A percentile compares a stretch with the other conserved stretches of the same genome.
Evolutionary conservation across 1,140 invertebrate species (phyloP).

Genomic region (Ptiloglossa arizonensis): DNA sequence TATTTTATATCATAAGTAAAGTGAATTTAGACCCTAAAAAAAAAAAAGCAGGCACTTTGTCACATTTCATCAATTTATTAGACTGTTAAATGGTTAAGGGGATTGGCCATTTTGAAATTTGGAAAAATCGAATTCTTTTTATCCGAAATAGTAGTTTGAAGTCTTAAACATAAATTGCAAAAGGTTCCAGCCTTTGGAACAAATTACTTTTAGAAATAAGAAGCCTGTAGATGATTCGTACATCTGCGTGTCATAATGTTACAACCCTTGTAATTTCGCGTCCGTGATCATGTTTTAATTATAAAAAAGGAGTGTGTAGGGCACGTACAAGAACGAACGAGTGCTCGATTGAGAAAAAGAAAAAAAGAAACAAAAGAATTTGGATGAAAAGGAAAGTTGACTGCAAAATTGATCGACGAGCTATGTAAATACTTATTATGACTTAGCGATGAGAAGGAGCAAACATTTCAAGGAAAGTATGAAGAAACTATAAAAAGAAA

Average conservation of each 20-base stretch:
- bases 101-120: background rate
- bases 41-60: no score
- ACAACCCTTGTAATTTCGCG: background rate
- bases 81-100: no score
- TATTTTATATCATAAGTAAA: no score
- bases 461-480: constrained; percentile 50
- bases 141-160: background rate
- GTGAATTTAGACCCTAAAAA: no score
- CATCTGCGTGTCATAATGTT: constrained; percentile 19
- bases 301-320: constrained; percentile 1
- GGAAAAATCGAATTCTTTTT: background rate
- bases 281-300: background rate
- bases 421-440: constrained; percentile 50
- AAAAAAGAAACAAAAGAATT: constrained; percentile 40
- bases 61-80: no score
- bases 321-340: constrained; percentile 47
- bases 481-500: no score
- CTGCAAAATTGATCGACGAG: constrained; percentile 45
- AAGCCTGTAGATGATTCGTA: background rate
- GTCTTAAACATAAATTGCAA: background rate
- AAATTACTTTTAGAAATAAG: background rate
- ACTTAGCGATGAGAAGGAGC: constrained; percentile 56
- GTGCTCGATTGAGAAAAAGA: constrained; percentile 23
- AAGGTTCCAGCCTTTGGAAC: background rate
- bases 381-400: constrained; percentile 46